Base-by-base conservation (phyloP, 2,888 invertebrate species). In the Meliscaeva auricollis region DNA sequence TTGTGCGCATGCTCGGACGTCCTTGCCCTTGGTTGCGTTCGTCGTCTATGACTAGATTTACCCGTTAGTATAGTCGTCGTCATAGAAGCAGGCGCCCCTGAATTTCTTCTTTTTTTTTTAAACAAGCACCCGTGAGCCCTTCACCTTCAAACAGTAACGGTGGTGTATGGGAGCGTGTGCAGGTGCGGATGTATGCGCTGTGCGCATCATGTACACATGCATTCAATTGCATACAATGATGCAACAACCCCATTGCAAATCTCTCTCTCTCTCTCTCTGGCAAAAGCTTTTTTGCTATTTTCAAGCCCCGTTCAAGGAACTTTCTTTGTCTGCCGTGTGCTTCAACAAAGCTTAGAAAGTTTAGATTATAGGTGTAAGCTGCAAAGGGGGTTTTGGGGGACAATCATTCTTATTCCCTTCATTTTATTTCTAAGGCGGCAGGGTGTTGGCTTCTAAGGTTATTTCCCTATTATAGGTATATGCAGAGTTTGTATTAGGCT, bases 21-120 rank as follows among this genome's bases (percentile, higher is more conserved):
- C 91, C 91, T 91, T 91, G 91, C 91, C 91, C 91, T 91, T 91
- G 91, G 91, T 90, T 88, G 85, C 73, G 85, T 81, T 85, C 69
- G 70, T 64, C 80, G 80, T 85, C 80, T 85, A 38, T 76, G 66
- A 69, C 85, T 77, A 68, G 52, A 60, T 78, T 54, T 48, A 52
- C 52, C 69, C 56, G n/a, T 50, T 1, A 38, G 9, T 13, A 35
- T 35, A 9, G 35, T 9, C 38, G 38, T 38, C 13, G 17, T 5
- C 54, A 38, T 32, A 46, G 44, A 76, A 46, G 38, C 76, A 77
- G 80, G 80, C 85, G 80, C 85, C 66, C 82, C 72, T 85, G 84
- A 85, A 79, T 69, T 69, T 76, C 56, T 74, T 8, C 8, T 38
- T 38, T 6, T 44, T 26, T 32, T 38, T 20, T 13, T n/a, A 22